These are phyloP conservation scores for Lacanobia wlatinum DNA, from an alignment of 2,888 invertebrate genomes.

Conservation along the genomic window DNA sequence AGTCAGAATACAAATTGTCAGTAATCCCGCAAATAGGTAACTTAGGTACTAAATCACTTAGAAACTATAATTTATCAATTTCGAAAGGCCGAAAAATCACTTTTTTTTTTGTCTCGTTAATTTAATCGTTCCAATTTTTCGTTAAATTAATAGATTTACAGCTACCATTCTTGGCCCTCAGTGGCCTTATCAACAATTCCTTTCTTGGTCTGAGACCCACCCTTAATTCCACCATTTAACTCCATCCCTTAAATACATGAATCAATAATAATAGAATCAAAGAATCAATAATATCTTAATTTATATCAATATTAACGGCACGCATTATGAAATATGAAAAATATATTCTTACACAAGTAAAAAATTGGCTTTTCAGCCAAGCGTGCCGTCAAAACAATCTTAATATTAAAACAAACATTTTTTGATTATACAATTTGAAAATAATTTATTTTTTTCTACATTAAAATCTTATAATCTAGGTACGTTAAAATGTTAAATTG, in stretches of 20 bases:
- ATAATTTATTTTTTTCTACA: conserved; percentile 42
- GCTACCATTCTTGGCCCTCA: conserved; percentile 48
- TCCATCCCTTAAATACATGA: conserved; percentile 25
- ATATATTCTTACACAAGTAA: conserved; percentile 30
- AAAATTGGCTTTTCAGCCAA: background rate
- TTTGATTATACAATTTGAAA: conserved; percentile 41
- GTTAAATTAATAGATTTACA: conserved; percentile 60
- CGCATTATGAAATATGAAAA: conserved; percentile 35
- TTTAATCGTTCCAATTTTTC: conserved; percentile 73
- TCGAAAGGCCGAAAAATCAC: conserved; percentile 76
- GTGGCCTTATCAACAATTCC: conserved; percentile 45
- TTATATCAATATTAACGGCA: conserved; percentile 24
- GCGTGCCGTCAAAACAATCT: conserved; percentile 39
- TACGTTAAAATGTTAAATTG: conserved; percentile 36
- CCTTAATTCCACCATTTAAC: conserved; percentile 13
- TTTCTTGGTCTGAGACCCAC: conserved; percentile 55
- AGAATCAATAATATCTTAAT: conserved; percentile 30
- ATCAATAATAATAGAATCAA: conserved; percentile 41
- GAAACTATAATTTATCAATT: conserved; percentile 61
- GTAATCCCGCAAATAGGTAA: conserved; percentile 23
- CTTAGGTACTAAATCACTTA: conserved; percentile 50
- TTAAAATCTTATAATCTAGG: conserved; percentile 35
- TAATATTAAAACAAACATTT: conserved; percentile 21
- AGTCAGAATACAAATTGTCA: conserved; percentile 33
- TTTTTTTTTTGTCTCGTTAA: conserved; percentile 65